Evolutionary conservation across 2,113 vertebrate genomes (phyloP).

Genomic region (Diphyllodes magnificus): DNA sequence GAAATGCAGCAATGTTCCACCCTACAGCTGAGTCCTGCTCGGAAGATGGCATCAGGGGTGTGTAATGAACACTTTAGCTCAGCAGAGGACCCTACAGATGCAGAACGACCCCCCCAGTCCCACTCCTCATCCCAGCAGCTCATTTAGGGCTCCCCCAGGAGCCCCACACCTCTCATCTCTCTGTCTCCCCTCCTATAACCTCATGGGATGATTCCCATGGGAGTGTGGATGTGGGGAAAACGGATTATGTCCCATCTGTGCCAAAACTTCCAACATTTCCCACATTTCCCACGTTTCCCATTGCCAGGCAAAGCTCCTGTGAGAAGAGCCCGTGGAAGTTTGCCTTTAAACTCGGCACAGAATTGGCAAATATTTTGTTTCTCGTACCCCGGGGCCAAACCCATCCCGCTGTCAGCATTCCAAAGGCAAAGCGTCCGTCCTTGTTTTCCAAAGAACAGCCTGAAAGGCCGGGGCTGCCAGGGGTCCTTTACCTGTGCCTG

Average conservation of each 20-base stretch:
- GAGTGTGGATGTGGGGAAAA: accelerated
- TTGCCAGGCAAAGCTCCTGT: not conserved
- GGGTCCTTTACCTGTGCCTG: not conserved
- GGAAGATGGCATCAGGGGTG: accelerated
- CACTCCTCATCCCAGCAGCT: not conserved
- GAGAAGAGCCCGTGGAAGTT: not conserved
- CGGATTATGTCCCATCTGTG: not conserved
- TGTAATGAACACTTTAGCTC: accelerated
- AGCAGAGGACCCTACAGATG: not conserved
- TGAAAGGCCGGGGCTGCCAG: not conserved
- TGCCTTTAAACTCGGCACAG: not conserved
- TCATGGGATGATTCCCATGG: accelerated
- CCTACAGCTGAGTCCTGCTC: not conserved
- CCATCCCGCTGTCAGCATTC: not conserved
- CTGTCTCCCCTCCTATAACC: not conserved
- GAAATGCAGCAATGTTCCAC: accelerated
- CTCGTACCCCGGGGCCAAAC: not conserved
- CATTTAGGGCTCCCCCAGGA: not conserved
- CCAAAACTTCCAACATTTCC: not conserved
- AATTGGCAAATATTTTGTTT: not conserved
- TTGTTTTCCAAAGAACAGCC: not conserved
- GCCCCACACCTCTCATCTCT: not conserved
- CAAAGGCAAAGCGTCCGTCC: not conserved
- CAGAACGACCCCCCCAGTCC: accelerated
- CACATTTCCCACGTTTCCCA: not conserved